phyloP scores from a whole-genome alignment of 2,797 vertebrate species.

The Paramormyrops hopkinsi region DNA sequence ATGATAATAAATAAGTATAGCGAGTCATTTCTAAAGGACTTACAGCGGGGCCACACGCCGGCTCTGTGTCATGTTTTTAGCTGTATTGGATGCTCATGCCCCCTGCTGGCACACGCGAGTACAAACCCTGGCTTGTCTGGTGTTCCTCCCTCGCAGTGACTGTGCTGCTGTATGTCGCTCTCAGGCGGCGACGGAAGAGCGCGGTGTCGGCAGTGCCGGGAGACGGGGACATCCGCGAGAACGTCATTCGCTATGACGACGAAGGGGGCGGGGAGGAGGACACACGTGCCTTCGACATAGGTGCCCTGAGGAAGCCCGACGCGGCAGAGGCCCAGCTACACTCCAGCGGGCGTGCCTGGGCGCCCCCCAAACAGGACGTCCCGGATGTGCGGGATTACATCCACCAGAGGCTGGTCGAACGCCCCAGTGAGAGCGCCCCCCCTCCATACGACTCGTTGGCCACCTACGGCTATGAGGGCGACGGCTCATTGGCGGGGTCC shows the following conservation, averaged over 20 bases:
- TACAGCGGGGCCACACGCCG: background rate
- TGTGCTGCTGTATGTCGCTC: slow-evolving; percentile 84
- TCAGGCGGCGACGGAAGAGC: slow-evolving; percentile 88
- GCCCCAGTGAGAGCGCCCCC: slow-evolving; percentile 76
- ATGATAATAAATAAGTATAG: background rate
- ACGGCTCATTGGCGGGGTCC: slow-evolving; percentile 84
- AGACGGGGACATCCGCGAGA: slow-evolving; percentile 76
- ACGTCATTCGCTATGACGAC: slow-evolving; percentile 96
- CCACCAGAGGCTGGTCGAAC: slow-evolving; percentile 78
- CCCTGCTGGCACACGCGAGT: background rate
- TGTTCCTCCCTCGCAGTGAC: slow-evolving; percentile 62
- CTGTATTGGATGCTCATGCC: background rate
- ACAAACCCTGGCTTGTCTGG: background rate
- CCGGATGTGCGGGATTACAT: slow-evolving; percentile 89
- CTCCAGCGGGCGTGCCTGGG: slow-evolving; percentile 47
- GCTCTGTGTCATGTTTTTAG: background rate
- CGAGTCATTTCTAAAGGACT: background rate
- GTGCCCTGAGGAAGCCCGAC: slow-evolving; percentile 89
- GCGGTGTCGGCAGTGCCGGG: slow-evolving; percentile 41
- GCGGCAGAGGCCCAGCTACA: slow-evolving; percentile 86
- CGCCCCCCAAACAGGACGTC: slow-evolving; percentile 67
- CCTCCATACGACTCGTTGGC: slow-evolving; percentile 94
- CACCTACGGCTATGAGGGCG: slow-evolving; percentile 92
- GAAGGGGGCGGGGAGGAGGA: slow-evolving; percentile 96
- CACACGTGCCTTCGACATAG: slow-evolving; percentile 95